Evolutionary conservation across 2,888 invertebrate genomes (phyloP).

Genomic region (Tetramorium bicarinatum): DNA sequence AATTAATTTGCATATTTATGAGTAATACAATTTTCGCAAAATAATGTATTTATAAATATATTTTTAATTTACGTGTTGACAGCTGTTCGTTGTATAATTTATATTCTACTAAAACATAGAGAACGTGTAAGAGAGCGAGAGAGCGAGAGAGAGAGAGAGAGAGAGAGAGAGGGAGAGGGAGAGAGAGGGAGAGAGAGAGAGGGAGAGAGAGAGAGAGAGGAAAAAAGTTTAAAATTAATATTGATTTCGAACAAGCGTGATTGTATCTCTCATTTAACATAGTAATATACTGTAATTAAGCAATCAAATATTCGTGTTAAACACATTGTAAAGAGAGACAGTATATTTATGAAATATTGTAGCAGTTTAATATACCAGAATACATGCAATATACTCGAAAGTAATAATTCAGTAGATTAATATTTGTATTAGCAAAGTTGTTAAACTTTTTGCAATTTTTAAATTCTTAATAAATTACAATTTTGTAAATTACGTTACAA

Average conservation of each 20-base stretch:
- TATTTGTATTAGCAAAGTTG: background rate
- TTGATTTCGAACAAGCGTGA: constrained; percentile 1
- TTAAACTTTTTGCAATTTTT: background rate
- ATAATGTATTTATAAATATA: constrained; percentile 43
- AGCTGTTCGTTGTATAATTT: constrained; percentile 31
- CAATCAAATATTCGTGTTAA: constrained; percentile 30
- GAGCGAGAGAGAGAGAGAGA: too few relatives aligned
- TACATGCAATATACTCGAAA: background rate
- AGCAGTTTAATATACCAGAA: background rate
- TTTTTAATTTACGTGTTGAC: constrained; percentile 44
- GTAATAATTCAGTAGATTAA: background rate
- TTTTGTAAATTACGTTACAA: background rate
- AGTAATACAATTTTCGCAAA: constrained; percentile 26
- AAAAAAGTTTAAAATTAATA: constrained; percentile 26
- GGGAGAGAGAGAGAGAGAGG: background rate
- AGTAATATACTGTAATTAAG: constrained; percentile 37
- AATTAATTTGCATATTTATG: constrained; percentile 51
- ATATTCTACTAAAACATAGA: background rate
- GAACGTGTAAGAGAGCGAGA: background rate
- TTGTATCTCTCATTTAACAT: constrained; percentile 16
- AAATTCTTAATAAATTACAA: constrained; percentile 1
- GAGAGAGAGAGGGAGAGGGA: too few relatives aligned
- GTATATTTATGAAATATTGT: constrained; percentile 24
- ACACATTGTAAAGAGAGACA: background rate
- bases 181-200: too few relatives aligned